Conservation (phyloP, 2,797 vertebrate species). For the Otolemur crassicaudatus region DNA sequence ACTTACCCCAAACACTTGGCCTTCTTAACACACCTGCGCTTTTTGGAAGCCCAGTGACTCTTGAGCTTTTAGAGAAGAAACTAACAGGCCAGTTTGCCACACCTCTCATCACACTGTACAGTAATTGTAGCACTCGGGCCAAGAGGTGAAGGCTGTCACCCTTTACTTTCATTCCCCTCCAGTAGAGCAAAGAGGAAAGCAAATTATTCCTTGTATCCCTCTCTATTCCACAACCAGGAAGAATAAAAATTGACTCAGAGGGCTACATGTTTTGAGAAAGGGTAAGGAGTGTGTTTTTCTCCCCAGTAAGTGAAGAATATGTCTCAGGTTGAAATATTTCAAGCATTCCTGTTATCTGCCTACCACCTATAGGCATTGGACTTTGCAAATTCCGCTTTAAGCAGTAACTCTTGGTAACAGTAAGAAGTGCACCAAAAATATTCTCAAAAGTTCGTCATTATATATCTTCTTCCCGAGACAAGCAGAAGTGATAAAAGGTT, state of each 20-base stretch:
- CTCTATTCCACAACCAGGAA: slow-evolving; percentile 29
- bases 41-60: neutral
- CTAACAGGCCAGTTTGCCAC: neutral
- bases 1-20: neutral
- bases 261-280: slow-evolving; percentile 56
- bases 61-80: neutral
- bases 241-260: slow-evolving; percentile 26
- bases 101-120: neutral
- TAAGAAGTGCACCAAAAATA: slow-evolving; percentile 53
- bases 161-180: neutral
- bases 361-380: neutral
- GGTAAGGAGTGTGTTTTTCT: slow-evolving; percentile 31
- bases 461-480: slow-evolving; percentile 60
- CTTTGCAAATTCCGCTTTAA: slow-evolving; percentile 36
- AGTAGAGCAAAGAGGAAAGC: neutral
- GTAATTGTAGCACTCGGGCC: neutral
- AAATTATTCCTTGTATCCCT: neutral
- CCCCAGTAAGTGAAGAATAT: slow-evolving; percentile 20
- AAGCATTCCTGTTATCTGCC: slow-evolving; percentile 31
- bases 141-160: neutral
- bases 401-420: slow-evolving; percentile 6
- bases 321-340: slow-evolving; percentile 41
- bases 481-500: slow-evolving; percentile 54
- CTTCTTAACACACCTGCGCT: neutral
- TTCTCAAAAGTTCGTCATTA: slow-evolving; percentile 55